Conservation (phyloP, 2,113 vertebrate genomes). For the Myotis lucifugus region DNA sequence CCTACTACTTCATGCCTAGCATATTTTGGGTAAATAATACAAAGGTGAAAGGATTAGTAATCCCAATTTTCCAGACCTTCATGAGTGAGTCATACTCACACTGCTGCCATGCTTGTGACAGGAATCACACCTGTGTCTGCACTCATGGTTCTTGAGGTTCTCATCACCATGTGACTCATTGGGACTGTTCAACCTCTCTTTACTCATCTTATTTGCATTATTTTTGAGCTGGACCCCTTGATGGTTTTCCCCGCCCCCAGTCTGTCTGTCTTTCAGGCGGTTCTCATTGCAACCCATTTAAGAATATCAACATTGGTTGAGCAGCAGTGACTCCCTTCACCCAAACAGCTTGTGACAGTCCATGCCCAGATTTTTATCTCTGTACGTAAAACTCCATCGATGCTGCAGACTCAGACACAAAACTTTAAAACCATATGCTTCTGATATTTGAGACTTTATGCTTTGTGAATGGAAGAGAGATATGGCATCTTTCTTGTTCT, state of each 20-base stretch:
- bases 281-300: conserved; percentile 90
- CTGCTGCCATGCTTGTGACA: neutral
- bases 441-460: conserved; percentile 83
- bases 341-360: conserved; percentile 89
- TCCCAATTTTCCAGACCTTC: neutral
- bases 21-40: neutral
- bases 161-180: conserved; percentile 80
- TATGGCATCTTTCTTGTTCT: conserved; percentile 58
- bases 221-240: conserved; percentile 79
- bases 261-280: conserved; percentile 88
- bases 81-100: neutral
- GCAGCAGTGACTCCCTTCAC: conserved; percentile 85
- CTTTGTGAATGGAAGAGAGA: conserved; percentile 71
- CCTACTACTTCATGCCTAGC: neutral
- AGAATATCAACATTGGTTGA: conserved; percentile 89
- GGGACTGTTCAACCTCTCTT: conserved; percentile 73
- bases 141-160: conserved; percentile 80
- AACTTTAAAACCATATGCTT: conserved; percentile 89
- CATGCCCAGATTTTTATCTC: conserved; percentile 90
- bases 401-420: conserved; percentile 82
- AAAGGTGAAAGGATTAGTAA: neutral
- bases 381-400: conserved; percentile 88
- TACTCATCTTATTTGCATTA: conserved; percentile 78
- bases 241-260: conserved; percentile 78
- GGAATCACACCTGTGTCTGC: conserved; percentile 65